These are phyloP conservation scores for Lacanobia wlatinum DNA, from an alignment of 2,888 invertebrate genomes.

Conservation along the genomic window DNA sequence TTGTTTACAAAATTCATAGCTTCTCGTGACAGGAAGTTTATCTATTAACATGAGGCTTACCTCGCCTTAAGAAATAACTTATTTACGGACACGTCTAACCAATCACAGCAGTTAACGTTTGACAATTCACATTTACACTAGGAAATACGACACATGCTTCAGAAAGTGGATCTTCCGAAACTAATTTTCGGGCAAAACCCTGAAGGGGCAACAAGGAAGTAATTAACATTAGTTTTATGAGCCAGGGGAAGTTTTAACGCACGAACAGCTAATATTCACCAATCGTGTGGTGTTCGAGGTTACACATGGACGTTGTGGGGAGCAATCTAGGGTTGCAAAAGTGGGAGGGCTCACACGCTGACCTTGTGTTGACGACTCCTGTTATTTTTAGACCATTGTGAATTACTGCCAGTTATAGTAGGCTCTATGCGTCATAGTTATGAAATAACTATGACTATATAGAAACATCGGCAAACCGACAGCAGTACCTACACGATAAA, in stretches of 20 bases:
- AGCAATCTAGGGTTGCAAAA: constrained; percentile 2
- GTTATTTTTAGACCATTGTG: constrained; percentile 12
- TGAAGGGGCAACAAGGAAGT: neutral
- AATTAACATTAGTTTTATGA: constrained; percentile 26
- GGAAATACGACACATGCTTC: too few species aligned
- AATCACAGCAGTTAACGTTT: too few species aligned
- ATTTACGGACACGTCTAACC: too few species aligned
- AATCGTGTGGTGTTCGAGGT: neutral
- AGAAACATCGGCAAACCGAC: neutral
- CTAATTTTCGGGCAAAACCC: constrained; percentile 1
- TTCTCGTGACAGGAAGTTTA: too few species aligned
- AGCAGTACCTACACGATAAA: too few species aligned
- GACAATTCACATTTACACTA: too few species aligned
- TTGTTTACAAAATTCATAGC: too few species aligned
- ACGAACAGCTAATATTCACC: constrained; percentile 1
- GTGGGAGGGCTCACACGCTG: constrained; percentile 17
- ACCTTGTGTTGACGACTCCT: constrained; percentile 1
- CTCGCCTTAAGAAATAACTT: too few species aligned
- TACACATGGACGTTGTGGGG: constrained; percentile 3
- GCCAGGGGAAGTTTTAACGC: neutral
- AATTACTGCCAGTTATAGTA: neutral
- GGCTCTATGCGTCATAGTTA: neutral
- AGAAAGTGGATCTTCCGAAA: too few species aligned
- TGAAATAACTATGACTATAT: too few species aligned
- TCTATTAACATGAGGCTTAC: too few species aligned